These are phyloP conservation scores for Acrossocheilus fasciatus DNA, from an alignment of 2,797 vertebrate species.

Conservation along the genomic window DNA sequence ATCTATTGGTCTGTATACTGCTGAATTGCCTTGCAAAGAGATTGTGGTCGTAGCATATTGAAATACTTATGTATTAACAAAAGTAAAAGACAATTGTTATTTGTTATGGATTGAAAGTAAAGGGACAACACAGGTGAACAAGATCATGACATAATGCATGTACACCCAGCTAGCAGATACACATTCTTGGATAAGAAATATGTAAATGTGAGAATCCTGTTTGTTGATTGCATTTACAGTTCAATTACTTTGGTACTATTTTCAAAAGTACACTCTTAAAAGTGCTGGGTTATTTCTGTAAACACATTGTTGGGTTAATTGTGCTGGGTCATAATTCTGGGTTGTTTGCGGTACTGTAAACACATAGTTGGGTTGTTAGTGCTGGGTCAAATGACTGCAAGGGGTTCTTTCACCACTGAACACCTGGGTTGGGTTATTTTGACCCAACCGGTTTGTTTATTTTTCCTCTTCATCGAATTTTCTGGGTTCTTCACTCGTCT, in stretches of 20 bases:
- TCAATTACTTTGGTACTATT: neutral
- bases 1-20: constrained; percentile 97
- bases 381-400: too few relatives aligned
- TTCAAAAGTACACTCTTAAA: too few relatives aligned
- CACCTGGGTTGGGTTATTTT: too few relatives aligned
- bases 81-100: neutral
- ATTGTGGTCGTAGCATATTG: neutral
- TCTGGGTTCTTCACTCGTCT: too few relatives aligned
- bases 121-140: neutral
- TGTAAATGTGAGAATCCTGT: neutral
- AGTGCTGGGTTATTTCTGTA: too few relatives aligned
- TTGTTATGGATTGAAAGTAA: constrained; percentile 1
- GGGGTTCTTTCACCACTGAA: too few relatives aligned
- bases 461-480: too few relatives aligned
- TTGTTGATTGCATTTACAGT: neutral
- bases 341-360: too few relatives aligned
- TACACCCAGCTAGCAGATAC: neutral
- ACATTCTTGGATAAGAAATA: neutral
- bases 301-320: too few relatives aligned
- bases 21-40: constrained; percentile 66
- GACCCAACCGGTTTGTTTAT: too few relatives aligned
- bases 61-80: neutral
- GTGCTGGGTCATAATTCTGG: too few relatives aligned
- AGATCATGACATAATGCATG: neutral
- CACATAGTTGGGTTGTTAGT: too few relatives aligned